Evolutionary conservation across 2,888 invertebrate species (phyloP).

Genomic region (Tricholauxania praeusta): DNA sequence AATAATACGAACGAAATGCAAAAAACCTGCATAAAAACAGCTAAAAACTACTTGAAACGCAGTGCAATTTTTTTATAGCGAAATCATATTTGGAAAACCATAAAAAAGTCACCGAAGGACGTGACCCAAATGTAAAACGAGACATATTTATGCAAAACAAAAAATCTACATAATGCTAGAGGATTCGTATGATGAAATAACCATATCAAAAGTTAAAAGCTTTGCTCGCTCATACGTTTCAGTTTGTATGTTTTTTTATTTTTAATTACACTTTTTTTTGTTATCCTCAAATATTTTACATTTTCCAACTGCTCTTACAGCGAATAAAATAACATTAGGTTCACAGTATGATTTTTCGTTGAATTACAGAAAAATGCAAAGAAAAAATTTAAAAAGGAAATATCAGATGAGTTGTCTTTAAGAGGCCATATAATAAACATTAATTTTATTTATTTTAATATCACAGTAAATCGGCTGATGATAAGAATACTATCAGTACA

Average conservation of each 20-base stretch:
- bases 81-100: constrained; percentile 4
- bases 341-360: too few species aligned
- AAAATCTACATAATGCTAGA: too few species aligned
- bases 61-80: background rate
- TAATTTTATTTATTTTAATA: too few species aligned
- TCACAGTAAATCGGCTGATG: too few species aligned
- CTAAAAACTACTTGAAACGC: constrained; percentile 26
- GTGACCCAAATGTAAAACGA: constrained; percentile 70
- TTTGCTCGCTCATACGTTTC: constrained; percentile 10
- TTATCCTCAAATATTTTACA: too few species aligned
- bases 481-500: too few species aligned
- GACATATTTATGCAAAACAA: constrained; percentile 14
- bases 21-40: constrained; percentile 49
- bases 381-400: too few species aligned
- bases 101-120: constrained; percentile 77
- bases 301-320: too few species aligned
- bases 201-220: constrained; percentile 8
- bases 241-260: constrained; percentile 5
- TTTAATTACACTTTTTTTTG: background rate
- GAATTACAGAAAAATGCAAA: too few species aligned
- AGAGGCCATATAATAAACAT: too few species aligned
- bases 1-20: constrained; percentile 32
- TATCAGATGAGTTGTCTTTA: too few species aligned
- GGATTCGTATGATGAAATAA: background rate
- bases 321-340: too few species aligned